Percentiles rank a stretch among this genome's conserved stretches.
Conservation (phyloP, 2,888 invertebrate genomes). For the Dioctria linearis region DNA sequence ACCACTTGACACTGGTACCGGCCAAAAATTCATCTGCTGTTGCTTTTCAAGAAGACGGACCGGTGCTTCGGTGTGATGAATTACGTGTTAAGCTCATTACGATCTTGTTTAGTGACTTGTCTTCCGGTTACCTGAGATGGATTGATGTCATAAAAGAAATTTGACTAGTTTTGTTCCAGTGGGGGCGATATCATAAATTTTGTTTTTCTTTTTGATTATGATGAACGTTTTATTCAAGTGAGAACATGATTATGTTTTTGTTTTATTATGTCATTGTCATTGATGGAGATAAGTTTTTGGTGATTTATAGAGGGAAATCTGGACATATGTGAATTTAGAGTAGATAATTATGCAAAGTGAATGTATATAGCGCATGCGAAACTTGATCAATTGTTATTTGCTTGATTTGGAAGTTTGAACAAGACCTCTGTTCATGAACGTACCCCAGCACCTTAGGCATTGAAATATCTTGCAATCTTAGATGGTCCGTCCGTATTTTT, state of each 20-base stretch:
- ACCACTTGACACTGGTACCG: neutral
- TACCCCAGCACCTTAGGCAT: too few species aligned
- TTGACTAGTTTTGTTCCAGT: slow-evolving; percentile 31
- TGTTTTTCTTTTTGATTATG: neutral
- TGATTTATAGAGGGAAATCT: too few species aligned
- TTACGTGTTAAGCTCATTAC: slow-evolving; percentile 48
- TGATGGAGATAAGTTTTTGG: neutral
- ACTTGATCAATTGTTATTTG: too few species aligned
- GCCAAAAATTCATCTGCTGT: neutral
- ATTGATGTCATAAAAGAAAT: slow-evolving; percentile 23
- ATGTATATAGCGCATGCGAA: too few species aligned
- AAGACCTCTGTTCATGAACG: too few species aligned
- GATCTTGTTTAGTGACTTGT: slow-evolving; percentile 26
- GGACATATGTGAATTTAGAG: too few species aligned
- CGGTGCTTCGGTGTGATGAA: slow-evolving; percentile 3
- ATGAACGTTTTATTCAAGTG: slow-evolving; percentile 30
- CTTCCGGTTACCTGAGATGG: slow-evolving; percentile 8
- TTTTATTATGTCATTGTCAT: neutral
- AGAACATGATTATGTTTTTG: slow-evolving; percentile 26
- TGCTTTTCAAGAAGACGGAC: neutral
- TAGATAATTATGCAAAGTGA: too few species aligned
- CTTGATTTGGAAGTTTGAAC: too few species aligned
- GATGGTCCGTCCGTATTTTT: too few species aligned
- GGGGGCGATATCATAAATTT: slow-evolving; percentile 39
- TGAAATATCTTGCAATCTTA: too few species aligned